Base-by-base conservation (phyloP, 2,888 invertebrate genomes). In the Hipparchia semele region DNA sequence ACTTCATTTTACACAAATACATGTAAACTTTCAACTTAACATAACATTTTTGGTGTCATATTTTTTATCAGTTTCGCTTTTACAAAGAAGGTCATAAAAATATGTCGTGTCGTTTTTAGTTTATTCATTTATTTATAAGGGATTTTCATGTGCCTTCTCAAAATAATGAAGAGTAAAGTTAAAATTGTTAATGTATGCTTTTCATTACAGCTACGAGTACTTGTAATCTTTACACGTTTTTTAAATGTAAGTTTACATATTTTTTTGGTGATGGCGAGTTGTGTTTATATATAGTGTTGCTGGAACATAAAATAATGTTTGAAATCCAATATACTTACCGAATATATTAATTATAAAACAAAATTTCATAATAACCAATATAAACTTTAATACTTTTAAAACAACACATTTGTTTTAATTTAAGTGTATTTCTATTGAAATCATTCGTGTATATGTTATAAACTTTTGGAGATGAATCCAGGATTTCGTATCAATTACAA, bases 141-240 rank as follows among this genome's bases (percentile, higher is more conserved):
- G 89, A 88, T 86, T 91, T 92, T 90, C 93, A 94, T 93, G 94
- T 94, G 94, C 94, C 94, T 94, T 94, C 91, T 90, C 90, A 92
- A 88, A 88, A 85, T 90, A 87, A 88, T 85, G 83, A 86, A 82
- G 86, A 87, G 83, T 83, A 81, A 80, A 86, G 81, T 77, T 85
- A 87, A 65, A 87, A 87, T 83, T 86, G 85, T 89, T 86, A 89
- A 86, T 83, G 83, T 85, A 85, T 83, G 82, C 88, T 90, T 89
- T 90, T 85, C 84, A 86, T 86, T 84, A 89, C 89, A 87, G 86
- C 87, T 84, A 85, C 5, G 2, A 39, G 39, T 39, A 39, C 84
- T 82, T 85, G 84, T 89, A 85, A 90, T 90, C 89, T 89, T 90
- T 90, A 88, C 87, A 88, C 82, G 82, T 86, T 87, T 86, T 23